These are phyloP conservation scores for Leontopithecus rosalia DNA, from an alignment of 2,797 vertebrate species.

Conservation along the genomic window DNA sequence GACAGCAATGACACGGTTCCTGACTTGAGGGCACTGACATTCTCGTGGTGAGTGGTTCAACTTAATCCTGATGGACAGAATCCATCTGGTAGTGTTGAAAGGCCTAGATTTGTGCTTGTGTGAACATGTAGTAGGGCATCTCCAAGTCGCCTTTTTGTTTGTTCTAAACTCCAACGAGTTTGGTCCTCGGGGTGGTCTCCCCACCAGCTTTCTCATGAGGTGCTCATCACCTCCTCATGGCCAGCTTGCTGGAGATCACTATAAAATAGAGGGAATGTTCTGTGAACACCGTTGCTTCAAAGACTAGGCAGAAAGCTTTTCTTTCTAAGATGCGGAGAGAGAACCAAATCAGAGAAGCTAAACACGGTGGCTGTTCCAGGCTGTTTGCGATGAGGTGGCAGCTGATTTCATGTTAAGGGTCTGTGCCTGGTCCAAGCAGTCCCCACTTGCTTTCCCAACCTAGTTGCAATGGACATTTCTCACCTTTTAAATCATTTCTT, in stretches of 20 bases:
- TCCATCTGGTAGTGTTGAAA: neutral
- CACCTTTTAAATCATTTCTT: neutral
- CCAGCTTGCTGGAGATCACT: neutral
- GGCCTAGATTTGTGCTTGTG: neutral
- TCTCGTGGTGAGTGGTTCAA: neutral
- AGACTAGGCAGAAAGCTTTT: neutral
- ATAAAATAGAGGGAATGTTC: neutral
- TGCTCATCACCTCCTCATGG: neutral
- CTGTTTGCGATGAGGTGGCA: neutral
- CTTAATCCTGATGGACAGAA: neutral
- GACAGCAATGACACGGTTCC: neutral
- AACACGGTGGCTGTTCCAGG: neutral
- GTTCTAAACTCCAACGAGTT: neutral
- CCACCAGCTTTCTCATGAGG: neutral
- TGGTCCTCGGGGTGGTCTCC: neutral
- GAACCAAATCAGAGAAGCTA: neutral
- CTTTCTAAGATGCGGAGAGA: neutral
- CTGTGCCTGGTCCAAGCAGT: neutral
- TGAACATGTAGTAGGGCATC: neutral
- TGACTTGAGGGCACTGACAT: neutral
- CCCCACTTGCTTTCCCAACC: neutral
- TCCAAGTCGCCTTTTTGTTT: conserved; percentile 8
- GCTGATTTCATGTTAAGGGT: neutral
- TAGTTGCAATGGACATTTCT: neutral
- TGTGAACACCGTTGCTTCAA: neutral